phyloP scores from a whole-genome alignment of 2,797 vertebrate genomes.

The Rhinatrema bivittatum region DNA sequence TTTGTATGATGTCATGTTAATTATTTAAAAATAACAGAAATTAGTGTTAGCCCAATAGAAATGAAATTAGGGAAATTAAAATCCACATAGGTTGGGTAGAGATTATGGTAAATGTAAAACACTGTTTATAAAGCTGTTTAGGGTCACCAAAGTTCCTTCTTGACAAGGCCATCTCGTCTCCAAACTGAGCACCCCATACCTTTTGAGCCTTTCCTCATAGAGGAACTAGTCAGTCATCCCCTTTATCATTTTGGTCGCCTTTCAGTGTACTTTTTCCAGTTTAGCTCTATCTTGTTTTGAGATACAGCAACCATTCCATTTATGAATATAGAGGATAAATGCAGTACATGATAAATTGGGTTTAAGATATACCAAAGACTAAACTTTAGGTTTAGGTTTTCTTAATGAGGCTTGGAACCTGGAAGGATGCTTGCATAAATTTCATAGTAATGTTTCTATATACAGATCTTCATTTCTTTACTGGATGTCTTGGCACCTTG shows the following conservation, averaged over 20 bases:
- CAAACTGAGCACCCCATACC: too few species aligned
- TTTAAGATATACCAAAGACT: conserved; percentile 4
- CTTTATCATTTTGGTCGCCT: too few species aligned
- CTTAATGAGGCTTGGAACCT: background rate
- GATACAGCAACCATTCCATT: too few species aligned
- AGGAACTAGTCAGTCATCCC: too few species aligned
- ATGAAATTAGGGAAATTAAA: background rate
- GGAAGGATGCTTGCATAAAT: conserved; percentile 1
- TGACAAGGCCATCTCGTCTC: too few species aligned
- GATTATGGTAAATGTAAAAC: conserved; percentile 22
- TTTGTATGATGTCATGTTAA: conserved; percentile 10
- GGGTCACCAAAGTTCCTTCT: conserved; percentile 14
- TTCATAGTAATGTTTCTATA: conserved; percentile 2
- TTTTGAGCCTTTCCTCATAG: too few species aligned
- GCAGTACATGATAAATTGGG: conserved; percentile 11
- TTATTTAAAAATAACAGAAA: conserved; percentile 5
- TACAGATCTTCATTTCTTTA: background rate
- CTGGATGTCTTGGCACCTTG: conserved; percentile 1
- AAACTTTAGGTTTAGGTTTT: conserved; percentile 21
- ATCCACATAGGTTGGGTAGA: too few species aligned
- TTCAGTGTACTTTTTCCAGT: too few species aligned
- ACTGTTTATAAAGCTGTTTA: conserved; percentile 4
- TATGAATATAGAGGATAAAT: background rate
- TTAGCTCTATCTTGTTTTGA: too few species aligned
- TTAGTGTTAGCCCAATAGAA: conserved; percentile 4